Evolutionary conservation across 2,797 vertebrate genomes (phyloP), one percentile per base, ranked within the genome.

Genomic region (Paedocypris micromegethes): DNA sequence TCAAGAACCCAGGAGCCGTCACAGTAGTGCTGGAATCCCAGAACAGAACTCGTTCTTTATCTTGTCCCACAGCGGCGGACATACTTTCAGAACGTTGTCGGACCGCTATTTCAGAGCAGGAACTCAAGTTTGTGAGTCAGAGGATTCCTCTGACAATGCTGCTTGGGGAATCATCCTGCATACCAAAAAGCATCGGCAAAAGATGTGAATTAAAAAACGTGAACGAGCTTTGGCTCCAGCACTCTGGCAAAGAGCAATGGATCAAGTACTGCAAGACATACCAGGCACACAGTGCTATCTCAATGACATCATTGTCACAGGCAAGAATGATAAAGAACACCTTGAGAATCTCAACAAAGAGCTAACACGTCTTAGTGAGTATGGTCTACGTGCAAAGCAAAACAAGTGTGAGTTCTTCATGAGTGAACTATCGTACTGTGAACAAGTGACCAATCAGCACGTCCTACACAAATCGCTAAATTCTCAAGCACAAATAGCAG

Each of bases 341-440:
- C 68, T 80, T 45, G 53, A 70, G 51, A 80, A 64, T 58, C 68
- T 77, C 50, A 44, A 72, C 45, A 48, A 55, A 9, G 64, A 64
- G 23, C 70, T 73, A 23, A 68, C 64, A 51, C 64, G 62, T 43
- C 68, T 72, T 41, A 38, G 61, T 48, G 68, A 79, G 74, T 79
- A 74, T 50, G 77, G 64, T 37, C 68, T 72, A 53, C 64, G 71
- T 23, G 68, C 68, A 9, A 77, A 75, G n/a, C 67, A 56, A 53
- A 62, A 48, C 65, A 75, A 77, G 58, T 63, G 51, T 57, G 71
- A 79, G 46, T 78, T 79, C 53, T 73, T 80, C 61, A 76, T 75
- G 48, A 62, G 62, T 46, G 5, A 3, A 7, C 68, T 74, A 51
- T 60, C 51, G 55, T 77, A 79, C 60, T 74, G 67, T 64, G 72